phyloP scores from a whole-genome alignment of 1,140 invertebrate species.

The Hyles vespertilio region DNA sequence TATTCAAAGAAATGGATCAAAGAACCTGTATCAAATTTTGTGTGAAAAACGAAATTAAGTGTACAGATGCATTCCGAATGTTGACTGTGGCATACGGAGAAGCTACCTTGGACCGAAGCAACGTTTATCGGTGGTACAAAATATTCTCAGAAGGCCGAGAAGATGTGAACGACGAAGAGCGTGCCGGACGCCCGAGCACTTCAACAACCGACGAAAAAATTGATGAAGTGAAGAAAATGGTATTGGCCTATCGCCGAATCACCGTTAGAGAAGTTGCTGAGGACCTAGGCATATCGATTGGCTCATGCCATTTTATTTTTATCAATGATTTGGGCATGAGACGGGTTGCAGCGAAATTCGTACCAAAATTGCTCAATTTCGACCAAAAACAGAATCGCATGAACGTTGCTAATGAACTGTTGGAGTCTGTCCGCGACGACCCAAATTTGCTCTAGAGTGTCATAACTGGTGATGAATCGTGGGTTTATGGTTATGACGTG shows the following conservation, averaged over 20 bases:
- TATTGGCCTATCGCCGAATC: slow-evolving; percentile 27
- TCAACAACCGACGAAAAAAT: slow-evolving; percentile 20
- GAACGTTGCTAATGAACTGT: no score
- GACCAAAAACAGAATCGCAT: no score
- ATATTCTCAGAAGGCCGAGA: slow-evolving; percentile 26
- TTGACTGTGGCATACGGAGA: slow-evolving; percentile 20
- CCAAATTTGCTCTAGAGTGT: no score
- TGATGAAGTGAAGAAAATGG: slow-evolving; percentile 17
- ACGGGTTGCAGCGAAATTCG: no score
- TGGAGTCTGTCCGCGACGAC: no score
- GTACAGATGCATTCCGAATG: slow-evolving; percentile 14
- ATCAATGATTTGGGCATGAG: slow-evolving; percentile 1
- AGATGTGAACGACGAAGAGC: no score
- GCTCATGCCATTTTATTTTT: background rate
- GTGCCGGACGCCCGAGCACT: slow-evolving; percentile 17
- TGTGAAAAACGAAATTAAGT: slow-evolving; percentile 20
- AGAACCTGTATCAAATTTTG: slow-evolving; percentile 21
- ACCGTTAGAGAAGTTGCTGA: slow-evolving; percentile 7
- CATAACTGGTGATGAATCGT: no score
- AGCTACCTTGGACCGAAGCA: slow-evolving; percentile 19
- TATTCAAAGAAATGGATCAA: slow-evolving; percentile 8
- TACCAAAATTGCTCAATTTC: no score
- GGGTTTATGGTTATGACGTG: no score
- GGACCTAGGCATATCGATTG: slow-evolving; percentile 1
- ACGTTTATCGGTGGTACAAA: slow-evolving; percentile 26